Base-by-base conservation (phyloP, 2,888 invertebrate species). In the Erebia epiphron region DNA sequence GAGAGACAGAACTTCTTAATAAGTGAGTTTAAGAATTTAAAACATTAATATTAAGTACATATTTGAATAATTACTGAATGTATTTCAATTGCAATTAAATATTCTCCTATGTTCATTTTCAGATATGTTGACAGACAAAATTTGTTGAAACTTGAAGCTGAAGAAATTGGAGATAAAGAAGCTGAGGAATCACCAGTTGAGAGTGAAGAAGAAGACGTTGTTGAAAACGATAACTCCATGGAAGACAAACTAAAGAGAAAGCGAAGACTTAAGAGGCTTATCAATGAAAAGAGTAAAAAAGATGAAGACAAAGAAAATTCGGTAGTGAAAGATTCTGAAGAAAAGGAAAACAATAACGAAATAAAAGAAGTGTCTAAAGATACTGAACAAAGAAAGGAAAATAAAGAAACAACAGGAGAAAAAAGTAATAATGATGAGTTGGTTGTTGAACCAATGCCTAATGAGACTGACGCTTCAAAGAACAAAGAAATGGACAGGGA, bases 1-100 rank as follows among this genome's bases (percentile, higher is more conserved):
- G 83, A 72, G 92, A 94, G 77, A 84, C 88, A 74, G 94, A 94
- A 74, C 86, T 95, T 69, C 86, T 95, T 67, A 94, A 95, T 78
- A 94, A 93, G 94, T 94, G 82, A 86, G 91, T 84, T 57, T 41
- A 69, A 13, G 26, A 13, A 26, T 26, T 26, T 7, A 5, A 26
- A 14, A 57, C 14, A 7, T 26, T 18, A 5, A 1, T 26, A 26
- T 14, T 57, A 35, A 35, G 35, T 7, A n/a, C n/a, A n/a, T n/a
- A 14, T 57, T 21, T 26, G 14, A 57, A 26, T 26, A 10, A 4
- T 21, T 13, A 13, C 26, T n/a, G 63, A 43, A 35, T 26, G 46
- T 70, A 11, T 46, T 43, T 26, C 26, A 26, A 35, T 63, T 49
- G 21, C n/a, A 7, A 21, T 5, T 63, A 14, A n/a, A 52, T 35